phyloP scores from a whole-genome alignment of 2,888 invertebrate genomes.

The Mesodorylaimus sp. region DNA sequence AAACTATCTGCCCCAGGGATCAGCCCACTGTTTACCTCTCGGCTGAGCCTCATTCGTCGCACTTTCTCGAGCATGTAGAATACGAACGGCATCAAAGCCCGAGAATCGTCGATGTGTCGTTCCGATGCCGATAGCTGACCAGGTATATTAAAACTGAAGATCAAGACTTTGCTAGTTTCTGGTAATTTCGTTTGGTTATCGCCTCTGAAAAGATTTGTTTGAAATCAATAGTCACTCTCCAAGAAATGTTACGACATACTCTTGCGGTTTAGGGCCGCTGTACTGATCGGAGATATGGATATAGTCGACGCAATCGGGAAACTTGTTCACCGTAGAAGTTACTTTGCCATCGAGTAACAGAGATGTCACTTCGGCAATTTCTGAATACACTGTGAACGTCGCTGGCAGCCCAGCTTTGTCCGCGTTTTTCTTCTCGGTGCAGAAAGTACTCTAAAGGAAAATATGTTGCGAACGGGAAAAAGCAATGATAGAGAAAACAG shows the following conservation, averaged over 20 bases:
- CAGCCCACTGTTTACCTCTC: conserved; percentile 6
- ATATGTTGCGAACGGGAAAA: conserved; percentile 2
- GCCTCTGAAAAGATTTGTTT: conserved; percentile 19
- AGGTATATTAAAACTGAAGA: conserved; percentile 64
- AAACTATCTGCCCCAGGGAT: no score
- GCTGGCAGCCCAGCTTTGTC: conserved; percentile 60
- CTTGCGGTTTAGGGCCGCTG: conserved; percentile 65
- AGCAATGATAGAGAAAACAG: conserved; percentile 12
- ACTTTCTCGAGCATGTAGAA: conserved; percentile 84
- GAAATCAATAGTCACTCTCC: not conserved
- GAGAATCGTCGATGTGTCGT: conserved; percentile 50
- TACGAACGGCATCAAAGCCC: conserved; percentile 63
- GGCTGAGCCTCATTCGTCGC: conserved; percentile 38
- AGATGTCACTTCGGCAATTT: conserved; percentile 68
- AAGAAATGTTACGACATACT: conserved; percentile 43
- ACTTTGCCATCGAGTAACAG: conserved; percentile 37
- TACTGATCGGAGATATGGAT: conserved; percentile 94
- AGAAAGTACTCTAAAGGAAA: conserved; percentile 44
- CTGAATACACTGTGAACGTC: conserved; percentile 51
- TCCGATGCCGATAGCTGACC: conserved; percentile 17
- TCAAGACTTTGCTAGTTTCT: conserved; percentile 57
- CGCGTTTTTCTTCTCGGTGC: conserved; percentile 58
- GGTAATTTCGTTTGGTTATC: conserved; percentile 40
- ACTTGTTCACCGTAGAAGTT: conserved; percentile 40
- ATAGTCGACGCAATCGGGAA: conserved; percentile 66